phyloP scores from a whole-genome alignment of 2,797 vertebrate species.

The Luscinia luscinia region DNA sequence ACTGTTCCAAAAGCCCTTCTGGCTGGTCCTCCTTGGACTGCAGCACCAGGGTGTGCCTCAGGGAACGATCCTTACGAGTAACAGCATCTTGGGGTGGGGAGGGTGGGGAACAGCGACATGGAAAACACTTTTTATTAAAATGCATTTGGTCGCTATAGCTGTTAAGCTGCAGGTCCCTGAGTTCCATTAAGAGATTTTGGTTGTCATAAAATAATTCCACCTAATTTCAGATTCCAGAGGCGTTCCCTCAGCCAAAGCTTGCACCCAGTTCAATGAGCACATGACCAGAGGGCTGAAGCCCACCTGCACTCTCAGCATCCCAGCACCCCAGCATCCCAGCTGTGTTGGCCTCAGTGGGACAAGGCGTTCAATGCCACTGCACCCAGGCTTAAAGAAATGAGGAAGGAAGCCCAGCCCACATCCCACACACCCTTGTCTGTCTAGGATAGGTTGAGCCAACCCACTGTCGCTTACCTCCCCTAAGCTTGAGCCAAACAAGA shows the following conservation, averaged over 20 bases:
- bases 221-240: background rate
- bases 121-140: background rate
- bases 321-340: background rate
- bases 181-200: background rate
- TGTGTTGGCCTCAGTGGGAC: background rate
- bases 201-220: background rate
- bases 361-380: background rate
- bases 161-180: background rate
- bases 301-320: background rate
- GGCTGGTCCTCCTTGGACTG: background rate
- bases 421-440: background rate
- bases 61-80: background rate
- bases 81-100: rapidly evolving
- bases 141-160: background rate
- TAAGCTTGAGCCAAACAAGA: background rate
- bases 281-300: background rate
- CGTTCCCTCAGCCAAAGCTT: background rate
- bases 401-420: background rate
- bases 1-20: background rate
- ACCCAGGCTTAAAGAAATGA: background rate
- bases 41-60: background rate
- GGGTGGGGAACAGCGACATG: rapidly evolving
- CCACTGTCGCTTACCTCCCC: background rate
- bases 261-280: background rate
- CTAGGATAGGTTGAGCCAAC: background rate